Conservation (phyloP, 2,797 vertebrate species). For the Psittacula echo region DNA sequence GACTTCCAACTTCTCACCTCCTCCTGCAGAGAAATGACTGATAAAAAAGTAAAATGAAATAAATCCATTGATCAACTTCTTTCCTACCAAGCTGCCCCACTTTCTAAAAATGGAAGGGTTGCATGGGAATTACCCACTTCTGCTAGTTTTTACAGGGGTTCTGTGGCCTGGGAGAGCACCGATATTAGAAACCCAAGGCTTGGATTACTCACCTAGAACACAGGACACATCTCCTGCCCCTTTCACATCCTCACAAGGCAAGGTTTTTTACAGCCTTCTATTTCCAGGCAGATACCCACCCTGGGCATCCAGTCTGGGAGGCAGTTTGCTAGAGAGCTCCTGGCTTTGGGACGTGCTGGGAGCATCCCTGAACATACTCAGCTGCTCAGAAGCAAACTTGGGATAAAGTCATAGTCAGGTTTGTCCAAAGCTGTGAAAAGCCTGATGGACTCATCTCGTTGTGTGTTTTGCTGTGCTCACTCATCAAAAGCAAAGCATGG, state of each 20-base stretch:
- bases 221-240: background rate
- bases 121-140: background rate
- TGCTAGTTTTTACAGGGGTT: background rate
- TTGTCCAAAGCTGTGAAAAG: background rate
- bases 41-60: background rate
- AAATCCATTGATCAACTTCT: background rate
- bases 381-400: background rate
- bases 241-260: background rate
- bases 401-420: background rate
- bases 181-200: background rate
- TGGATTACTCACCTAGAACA: background rate
- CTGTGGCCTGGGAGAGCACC: background rate
- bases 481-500: background rate
- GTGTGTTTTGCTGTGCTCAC: background rate
- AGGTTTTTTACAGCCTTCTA: background rate
- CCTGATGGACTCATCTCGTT: background rate
- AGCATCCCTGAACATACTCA: background rate
- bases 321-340: background rate
- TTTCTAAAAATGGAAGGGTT: background rate
- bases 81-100: background rate
- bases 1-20: background rate
- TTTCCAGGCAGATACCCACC: background rate
- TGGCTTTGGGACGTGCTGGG: accelerated
- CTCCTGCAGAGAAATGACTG: background rate
- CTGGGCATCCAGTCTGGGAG: background rate